phyloP scores from a whole-genome alignment of 2,797 vertebrate genomes.

The Pelochelys cantorii region DNA sequence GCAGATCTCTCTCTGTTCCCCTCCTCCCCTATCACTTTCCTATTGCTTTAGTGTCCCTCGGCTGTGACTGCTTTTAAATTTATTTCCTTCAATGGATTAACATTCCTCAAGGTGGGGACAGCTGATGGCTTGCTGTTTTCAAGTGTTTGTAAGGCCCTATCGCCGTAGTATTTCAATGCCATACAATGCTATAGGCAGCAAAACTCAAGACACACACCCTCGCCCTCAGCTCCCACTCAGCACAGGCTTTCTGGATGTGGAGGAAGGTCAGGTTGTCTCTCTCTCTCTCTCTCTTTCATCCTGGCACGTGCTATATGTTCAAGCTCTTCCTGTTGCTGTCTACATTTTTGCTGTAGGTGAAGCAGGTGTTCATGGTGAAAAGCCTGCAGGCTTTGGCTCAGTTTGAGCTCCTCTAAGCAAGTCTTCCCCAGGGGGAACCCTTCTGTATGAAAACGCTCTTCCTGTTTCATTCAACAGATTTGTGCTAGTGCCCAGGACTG shows the following conservation, averaged over 20 bases:
- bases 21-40: neutral
- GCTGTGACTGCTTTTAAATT: neutral
- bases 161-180: neutral
- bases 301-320: neutral
- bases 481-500: neutral
- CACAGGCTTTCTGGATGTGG: neutral
- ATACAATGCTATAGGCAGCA: neutral
- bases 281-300: neutral
- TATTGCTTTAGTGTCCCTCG: neutral
- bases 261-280: neutral
- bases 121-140: neutral
- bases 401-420: neutral
- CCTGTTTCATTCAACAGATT: fast-evolving
- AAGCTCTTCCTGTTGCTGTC: neutral
- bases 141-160: neutral
- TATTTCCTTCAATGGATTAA: neutral
- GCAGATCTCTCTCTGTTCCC: neutral
- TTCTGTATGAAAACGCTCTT: neutral
- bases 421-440: neutral
- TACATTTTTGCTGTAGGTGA: neutral
- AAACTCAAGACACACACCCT: neutral
- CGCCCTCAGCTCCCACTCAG: neutral
- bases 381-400: neutral
- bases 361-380: neutral
- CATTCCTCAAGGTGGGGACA: neutral